Evolutionary conservation across 2,888 invertebrate species (phyloP), one percentile per base, ranked within the genome.

Genomic region (Pheosia gnoma): DNA sequence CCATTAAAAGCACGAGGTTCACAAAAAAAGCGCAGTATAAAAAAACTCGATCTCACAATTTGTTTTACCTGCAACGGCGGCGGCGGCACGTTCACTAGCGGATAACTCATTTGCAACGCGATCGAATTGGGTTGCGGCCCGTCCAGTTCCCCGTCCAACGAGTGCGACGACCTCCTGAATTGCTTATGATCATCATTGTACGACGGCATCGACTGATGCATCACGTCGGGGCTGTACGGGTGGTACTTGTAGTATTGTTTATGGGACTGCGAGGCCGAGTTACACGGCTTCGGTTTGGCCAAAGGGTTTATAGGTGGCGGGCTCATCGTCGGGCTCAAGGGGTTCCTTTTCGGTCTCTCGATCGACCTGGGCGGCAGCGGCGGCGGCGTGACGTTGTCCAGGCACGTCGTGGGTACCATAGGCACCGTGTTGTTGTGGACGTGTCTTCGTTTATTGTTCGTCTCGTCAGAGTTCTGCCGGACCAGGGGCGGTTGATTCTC

Each of bases 21-120:
- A 25, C 25, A 25, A 25, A 25, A 25, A 25, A 25, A 25, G 1
- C 25, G 25, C 25, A 56, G 4, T 41, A 54, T n/a, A 37, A 54
- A 57, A 13, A 57, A 57, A 57, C 13, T 51, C 13, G 51, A 51
- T 3, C 51, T 6, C 13, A 5, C 25, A 25, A n/a, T 51, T 13
- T 10, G 47, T 4, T 36, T 70, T 84, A 93, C 93, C 92, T 91
- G 90, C 63, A 93, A 49, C 4, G 93, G 90, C 62, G 93, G 93
- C 72, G 93, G 94, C 65, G 94, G 93, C 53, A 88, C 94, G 72
- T 95, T 94, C 72, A 95, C 95, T 70, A 95, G 88, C 67, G 95
- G 95, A 71, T 95, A 95, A 76, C 93, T 95, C 95, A 95, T 94
- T 88, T 95, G 95, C 91, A 95, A 85, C 80, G 94, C 95, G 75